Evolutionary conservation across 92 coral and sea anemone species (phyloP).

Genomic region (Actinostola sp.): DNA sequence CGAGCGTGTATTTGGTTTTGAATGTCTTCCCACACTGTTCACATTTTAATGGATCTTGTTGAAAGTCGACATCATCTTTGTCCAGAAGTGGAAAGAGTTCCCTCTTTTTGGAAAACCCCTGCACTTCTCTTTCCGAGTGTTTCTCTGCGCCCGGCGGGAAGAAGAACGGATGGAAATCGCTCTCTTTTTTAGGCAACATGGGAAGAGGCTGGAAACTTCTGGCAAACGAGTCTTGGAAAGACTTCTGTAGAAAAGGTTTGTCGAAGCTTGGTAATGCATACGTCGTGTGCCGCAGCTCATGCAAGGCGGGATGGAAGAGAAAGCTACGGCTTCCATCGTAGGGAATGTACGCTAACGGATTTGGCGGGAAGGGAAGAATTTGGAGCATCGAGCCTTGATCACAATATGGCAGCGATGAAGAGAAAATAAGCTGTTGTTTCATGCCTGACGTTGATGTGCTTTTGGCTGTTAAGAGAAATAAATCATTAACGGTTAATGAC

Average conservation of each 20-base stretch:
- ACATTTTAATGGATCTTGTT: constrained; percentile 66
- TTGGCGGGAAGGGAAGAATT: constrained; percentile 23
- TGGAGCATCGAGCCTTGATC: constrained; percentile 11
- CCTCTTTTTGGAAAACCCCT: constrained; percentile 13
- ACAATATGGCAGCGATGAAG: constrained; percentile 19
- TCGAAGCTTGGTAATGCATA: constrained; percentile 12
- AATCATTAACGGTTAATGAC: constrained; percentile 32
- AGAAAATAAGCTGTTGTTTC: constrained; percentile 8
- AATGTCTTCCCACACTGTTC: constrained; percentile 85
- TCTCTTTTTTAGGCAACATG: constrained; percentile 14
- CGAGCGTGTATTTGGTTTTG: constrained; percentile 86
- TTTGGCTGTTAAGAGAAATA: constrained; percentile 27
- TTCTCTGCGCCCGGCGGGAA: neutral
- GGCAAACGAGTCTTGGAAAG: constrained; percentile 13
- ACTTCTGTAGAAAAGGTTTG: constrained; percentile 8
- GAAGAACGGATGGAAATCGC: constrained; percentile 1
- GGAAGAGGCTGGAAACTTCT: constrained; percentile 5
- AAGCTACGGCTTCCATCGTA: neutral
- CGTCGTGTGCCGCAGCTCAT: constrained; percentile 17
- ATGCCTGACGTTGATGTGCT: constrained; percentile 26
- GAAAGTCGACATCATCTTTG: constrained; percentile 29
- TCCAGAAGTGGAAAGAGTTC: constrained; percentile 11
- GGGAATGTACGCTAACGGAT: constrained; percentile 10
- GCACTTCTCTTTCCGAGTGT: constrained; percentile 1
- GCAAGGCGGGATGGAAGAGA: constrained; percentile 23